Evolutionary conservation across 2,888 invertebrate genomes (phyloP).

Genomic region (Chrysolina haemoptera): DNA sequence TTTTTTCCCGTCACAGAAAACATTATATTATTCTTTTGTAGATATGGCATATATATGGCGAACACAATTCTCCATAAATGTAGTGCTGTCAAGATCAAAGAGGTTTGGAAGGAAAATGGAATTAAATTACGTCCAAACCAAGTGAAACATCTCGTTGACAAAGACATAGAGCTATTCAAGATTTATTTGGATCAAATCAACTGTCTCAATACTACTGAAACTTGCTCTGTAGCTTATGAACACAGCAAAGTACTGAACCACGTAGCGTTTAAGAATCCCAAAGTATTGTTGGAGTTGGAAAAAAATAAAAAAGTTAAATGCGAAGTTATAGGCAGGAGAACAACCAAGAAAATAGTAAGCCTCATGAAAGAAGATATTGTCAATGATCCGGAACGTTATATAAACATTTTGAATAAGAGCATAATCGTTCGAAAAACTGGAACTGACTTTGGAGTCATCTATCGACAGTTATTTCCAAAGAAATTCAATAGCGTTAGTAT

Average conservation of each 20-base stretch:
- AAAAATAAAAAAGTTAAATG: constrained; percentile 23
- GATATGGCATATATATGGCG: constrained; percentile 54
- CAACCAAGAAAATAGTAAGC: constrained; percentile 41
- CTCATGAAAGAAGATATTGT: constrained; percentile 40
- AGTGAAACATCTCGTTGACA: constrained; percentile 49
- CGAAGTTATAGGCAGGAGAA: constrained; percentile 40
- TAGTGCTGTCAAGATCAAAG: constrained; percentile 48
- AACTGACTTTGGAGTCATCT: constrained; percentile 42
- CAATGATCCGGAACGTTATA: constrained; percentile 35
- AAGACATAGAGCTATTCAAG: constrained; percentile 44
- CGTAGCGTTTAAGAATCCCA: constrained; percentile 42
- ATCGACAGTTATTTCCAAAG: constrained; percentile 41
- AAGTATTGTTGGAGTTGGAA: constrained; percentile 41
- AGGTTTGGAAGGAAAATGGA: constrained; percentile 40
- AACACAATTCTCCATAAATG: constrained; percentile 52
- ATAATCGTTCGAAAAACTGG: constrained; percentile 40
- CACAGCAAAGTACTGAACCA: constrained; percentile 44
- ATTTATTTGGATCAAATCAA: constrained; percentile 47
- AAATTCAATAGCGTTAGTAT: constrained; percentile 30
- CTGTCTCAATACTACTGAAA: neutral
- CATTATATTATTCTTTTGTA: too few species aligned
- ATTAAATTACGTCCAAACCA: constrained; percentile 49
- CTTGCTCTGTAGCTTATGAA: constrained; percentile 25
- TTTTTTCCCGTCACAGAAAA: too few species aligned
- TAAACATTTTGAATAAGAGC: constrained; percentile 36